Percentiles rank a stretch among this genome's conserved stretches.
phyloP scores from a whole-genome alignment of 2,888 invertebrate species.

The Archips xylosteana region DNA sequence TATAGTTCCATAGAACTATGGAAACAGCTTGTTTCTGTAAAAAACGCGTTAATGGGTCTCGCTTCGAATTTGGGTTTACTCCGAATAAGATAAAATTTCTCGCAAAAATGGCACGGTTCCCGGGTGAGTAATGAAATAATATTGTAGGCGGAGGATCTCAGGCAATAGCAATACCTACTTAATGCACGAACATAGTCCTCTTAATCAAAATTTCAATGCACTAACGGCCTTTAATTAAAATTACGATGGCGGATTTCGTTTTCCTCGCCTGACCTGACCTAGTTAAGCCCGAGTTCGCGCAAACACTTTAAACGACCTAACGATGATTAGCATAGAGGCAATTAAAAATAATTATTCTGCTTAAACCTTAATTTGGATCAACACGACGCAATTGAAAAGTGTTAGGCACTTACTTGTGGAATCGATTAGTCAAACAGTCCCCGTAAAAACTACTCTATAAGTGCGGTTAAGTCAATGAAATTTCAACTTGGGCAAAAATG shows the following conservation, averaged over 20 bases:
- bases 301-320: background rate
- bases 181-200: background rate
- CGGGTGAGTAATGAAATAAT: slow-evolving; percentile 1
- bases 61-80: background rate
- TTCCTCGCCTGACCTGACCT: slow-evolving; percentile 21
- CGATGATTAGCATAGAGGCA: slow-evolving; percentile 4
- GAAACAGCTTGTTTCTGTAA: no score
- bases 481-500: no score
- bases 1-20: no score
- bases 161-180: background rate
- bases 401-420: background rate
- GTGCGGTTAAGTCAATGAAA: no score
- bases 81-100: background rate
- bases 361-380: background rate
- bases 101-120: background rate
- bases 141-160: slow-evolving; percentile 1
- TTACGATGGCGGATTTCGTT: background rate
- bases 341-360: slow-evolving; percentile 4
- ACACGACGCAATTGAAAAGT: background rate
- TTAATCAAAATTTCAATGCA: background rate
- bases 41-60: no score
- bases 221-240: slow-evolving; percentile 25
- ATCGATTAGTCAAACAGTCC: no score
- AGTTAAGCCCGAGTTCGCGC: slow-evolving; percentile 6
- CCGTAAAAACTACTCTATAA: no score